phyloP scores from a whole-genome alignment of 2,888 invertebrate species.

The Drosophila mayaguana region DNA sequence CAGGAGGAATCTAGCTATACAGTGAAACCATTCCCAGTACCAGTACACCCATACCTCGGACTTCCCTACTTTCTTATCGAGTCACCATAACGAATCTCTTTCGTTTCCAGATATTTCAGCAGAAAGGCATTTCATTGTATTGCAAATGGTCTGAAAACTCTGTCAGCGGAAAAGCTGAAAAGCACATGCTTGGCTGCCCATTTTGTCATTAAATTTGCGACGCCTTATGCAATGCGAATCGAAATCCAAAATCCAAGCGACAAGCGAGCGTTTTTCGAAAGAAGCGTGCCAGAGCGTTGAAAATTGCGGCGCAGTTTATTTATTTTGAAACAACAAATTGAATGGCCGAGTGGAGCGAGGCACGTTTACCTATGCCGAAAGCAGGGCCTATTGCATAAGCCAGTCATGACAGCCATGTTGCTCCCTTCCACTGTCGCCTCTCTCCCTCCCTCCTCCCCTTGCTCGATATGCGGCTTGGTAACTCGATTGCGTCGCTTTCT shows the following conservation, averaged over 20 bases:
- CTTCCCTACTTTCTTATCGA: neutral
- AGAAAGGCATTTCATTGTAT: constrained; percentile 17
- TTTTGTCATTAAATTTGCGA: constrained; percentile 57
- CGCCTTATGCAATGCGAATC: constrained; percentile 61
- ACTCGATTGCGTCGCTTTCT: constrained; percentile 64
- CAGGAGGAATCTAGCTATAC: neutral
- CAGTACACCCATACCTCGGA: no score
- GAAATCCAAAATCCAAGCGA: constrained; percentile 11
- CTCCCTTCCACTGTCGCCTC: neutral
- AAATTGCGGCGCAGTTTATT: constrained; percentile 62
- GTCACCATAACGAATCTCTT: neutral
- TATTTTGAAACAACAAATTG: constrained; percentile 77
- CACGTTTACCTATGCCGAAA: constrained; percentile 56
- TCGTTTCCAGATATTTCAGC: neutral
- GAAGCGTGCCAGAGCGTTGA: constrained; percentile 73
- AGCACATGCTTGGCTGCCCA: constrained; percentile 41
- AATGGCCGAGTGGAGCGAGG: constrained; percentile 69
- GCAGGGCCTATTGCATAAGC: constrained; percentile 74
- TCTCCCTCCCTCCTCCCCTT: neutral
- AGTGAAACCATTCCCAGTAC: neutral
- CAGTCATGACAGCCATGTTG: constrained; percentile 4
- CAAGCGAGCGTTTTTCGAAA: constrained; percentile 39
- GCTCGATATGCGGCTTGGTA: neutral
- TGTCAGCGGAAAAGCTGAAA: constrained; percentile 62
- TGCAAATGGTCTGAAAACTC: constrained; percentile 5